Percentiles rank a stretch among this genome's conserved stretches.
Conservation (phyloP, 2,888 invertebrate species). For the Noctua janthe region DNA sequence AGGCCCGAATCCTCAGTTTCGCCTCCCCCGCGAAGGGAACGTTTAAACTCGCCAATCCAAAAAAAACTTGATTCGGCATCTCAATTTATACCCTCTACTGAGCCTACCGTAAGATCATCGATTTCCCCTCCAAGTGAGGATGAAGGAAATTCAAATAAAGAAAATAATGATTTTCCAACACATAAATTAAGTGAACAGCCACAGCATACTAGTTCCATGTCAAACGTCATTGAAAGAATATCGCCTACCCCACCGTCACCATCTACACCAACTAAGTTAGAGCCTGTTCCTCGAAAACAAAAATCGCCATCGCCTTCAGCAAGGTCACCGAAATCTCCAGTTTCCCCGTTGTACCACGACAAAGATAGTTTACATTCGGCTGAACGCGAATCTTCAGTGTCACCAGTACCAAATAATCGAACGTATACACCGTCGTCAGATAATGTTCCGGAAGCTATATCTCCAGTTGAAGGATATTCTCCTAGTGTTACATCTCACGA, state of each 20-base stretch:
- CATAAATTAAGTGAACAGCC: slow-evolving; percentile 70
- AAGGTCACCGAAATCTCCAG: slow-evolving; percentile 78
- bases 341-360: slow-evolving; percentile 73
- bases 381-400: slow-evolving; percentile 71
- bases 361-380: slow-evolving; percentile 66
- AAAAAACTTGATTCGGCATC: slow-evolving; percentile 67
- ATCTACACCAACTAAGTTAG: slow-evolving; percentile 66
- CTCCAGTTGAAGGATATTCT: slow-evolving; percentile 60
- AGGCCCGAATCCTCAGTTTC: slow-evolving; percentile 77
- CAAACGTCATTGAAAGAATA: slow-evolving; percentile 76
- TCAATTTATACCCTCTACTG: slow-evolving; percentile 69
- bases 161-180: slow-evolving; percentile 68
- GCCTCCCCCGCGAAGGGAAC: slow-evolving; percentile 77
- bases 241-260: slow-evolving; percentile 73
- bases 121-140: slow-evolving; percentile 77
- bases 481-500: slow-evolving; percentile 68
- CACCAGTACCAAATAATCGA: slow-evolving; percentile 73
- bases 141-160: slow-evolving; percentile 67
- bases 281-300: slow-evolving; percentile 76
- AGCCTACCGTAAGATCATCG: slow-evolving; percentile 75
- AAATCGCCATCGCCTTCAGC: slow-evolving; percentile 82
- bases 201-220: slow-evolving; percentile 67
- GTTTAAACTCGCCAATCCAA: slow-evolving; percentile 75
- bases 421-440: slow-evolving; percentile 61
- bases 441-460: slow-evolving; percentile 68